phyloP scores from a whole-genome alignment of 2,797 vertebrate species.

The Labeo calbasu region DNA sequence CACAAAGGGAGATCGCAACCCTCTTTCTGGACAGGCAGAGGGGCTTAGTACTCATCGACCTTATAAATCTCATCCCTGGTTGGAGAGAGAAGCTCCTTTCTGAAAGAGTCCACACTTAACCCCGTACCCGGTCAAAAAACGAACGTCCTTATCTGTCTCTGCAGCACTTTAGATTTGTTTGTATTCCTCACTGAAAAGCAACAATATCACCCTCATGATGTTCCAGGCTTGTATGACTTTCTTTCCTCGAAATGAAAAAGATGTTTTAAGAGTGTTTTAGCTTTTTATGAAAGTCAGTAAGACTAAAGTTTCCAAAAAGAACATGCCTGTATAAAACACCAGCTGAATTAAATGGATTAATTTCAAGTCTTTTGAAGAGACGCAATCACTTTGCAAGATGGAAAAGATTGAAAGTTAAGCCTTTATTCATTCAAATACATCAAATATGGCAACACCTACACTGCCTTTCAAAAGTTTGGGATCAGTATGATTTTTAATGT shows the following conservation, averaged over 20 bases:
- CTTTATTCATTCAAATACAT: neutral
- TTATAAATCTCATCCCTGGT: slow-evolving; percentile 81
- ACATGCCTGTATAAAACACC: neutral
- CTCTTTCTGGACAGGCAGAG: slow-evolving; percentile 90
- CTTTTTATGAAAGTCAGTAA: neutral
- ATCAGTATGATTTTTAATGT: too few relatives aligned
- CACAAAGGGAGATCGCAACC: slow-evolving; percentile 96
- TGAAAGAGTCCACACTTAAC: slow-evolving; percentile 70
- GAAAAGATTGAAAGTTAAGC: neutral
- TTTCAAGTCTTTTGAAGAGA: neutral
- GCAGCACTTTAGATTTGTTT: neutral
- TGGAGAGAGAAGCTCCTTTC: slow-evolving; percentile 45
- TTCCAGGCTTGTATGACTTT: neutral
- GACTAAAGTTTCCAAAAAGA: neutral
- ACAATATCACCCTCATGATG: neutral
- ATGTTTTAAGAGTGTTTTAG: neutral
- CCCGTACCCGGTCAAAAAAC: slow-evolving; percentile 71
- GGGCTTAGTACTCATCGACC: slow-evolving; percentile 93
- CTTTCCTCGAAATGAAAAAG: neutral
- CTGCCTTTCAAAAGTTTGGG: neutral
- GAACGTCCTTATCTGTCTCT: neutral
- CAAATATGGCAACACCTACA: neutral
- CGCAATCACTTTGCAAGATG: too few relatives aligned
- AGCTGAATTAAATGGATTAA: neutral
- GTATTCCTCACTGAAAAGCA: neutral